Evolutionary conservation across 64 coral and sea anemone genomes (phyloP), one percentile per base, ranked within the genome.

Genomic region (Acropora yongei): DNA sequence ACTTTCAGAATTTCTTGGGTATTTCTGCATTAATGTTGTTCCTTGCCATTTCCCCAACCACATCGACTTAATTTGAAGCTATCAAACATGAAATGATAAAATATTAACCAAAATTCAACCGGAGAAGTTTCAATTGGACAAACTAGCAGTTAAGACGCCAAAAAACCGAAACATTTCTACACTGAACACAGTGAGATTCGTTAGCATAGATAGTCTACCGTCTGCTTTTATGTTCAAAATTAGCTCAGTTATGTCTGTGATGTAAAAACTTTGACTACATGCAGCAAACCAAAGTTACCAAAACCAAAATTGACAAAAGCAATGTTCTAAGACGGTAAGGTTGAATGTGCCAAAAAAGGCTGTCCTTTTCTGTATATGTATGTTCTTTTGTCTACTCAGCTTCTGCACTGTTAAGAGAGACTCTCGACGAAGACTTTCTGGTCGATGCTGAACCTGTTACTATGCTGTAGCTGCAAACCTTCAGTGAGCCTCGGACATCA

Each of bases 1-100:
- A 76, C 30, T 78, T 78, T 78, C 44, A 46, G 14, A 8, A 11
- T 46, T 17, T 14, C 44, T 47, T 85, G 68, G 43, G 30, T 6
- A 43, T 20, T 66, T 3, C 1, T 11, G 6, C 63, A 8, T 8
- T 3, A 10, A 55, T 55, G n/a, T 19, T n/a, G 9, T 48, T 39
- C 2, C 16, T 85, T 43, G 69, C 48, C 72, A 8, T 49, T 71
- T 85, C 72, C 13, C 60, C 30, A 30, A 30, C 30, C 30, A 30
- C 30, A 71, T 85, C 82, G 82, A 71, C 72, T 65, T 45, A 71
- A 85, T 85, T 71, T 85, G 3, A 2, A 85, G 61, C 82, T 71
- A 85, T 85, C 82, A 42, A 71, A 46, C 45, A 71, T 68, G 65
- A 65, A 69, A 85, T 85, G 65, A 71, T 4, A 49, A 5, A 41